Evolutionary conservation across 2,888 invertebrate species (phyloP), one percentile per base, ranked within the genome.

Genomic region (Drosophila setosimentum): DNA sequence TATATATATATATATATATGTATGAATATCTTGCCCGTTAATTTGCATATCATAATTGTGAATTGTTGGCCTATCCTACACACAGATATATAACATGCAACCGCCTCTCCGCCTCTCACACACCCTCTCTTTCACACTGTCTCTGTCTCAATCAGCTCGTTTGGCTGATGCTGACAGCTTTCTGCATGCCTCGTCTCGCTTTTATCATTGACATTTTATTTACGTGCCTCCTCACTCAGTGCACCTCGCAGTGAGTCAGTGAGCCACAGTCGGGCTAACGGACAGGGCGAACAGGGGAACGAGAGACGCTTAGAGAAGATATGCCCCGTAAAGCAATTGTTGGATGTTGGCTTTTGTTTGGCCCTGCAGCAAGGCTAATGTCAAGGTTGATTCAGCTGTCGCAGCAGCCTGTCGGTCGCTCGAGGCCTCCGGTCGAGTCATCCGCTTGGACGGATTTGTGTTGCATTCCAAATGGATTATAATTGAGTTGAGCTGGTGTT

Each of bases 31-130:
- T 71, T 66, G 80, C 69, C 68, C 59, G 63, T 65, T 76, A 83
- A 80, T 80, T 80, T 80, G 77, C 80, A 80, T 80, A 80, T 80
- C 80, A 80, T 80, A 80, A 80, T 80, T 80, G 83, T 83, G 72
- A 80, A 72, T 80, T 83, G 76, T 78, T 79, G 77, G 77, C 61
- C 78, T 71, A 59, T 63, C 57, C 48, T 32, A 48, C 58, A 32
- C 8, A 48, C 24, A 49, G 11, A 37, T 30, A 59, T 50, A 24
- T 50, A 57, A 33, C 51, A 55, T 70, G 65, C 59, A 64, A 32
- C 37, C 11, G 13, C 50, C 30, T 29, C 33, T 27, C n/a, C n/a
- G 0, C n/a, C 58, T 29, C 29, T 55, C 30, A 3, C 18, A 16
- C 40, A 27, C 10, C 4, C 60, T 70, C 50, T 37, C 18, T 18